Evolutionary conservation across 2,888 invertebrate genomes (phyloP).

Genomic region (Cinara cedri): DNA sequence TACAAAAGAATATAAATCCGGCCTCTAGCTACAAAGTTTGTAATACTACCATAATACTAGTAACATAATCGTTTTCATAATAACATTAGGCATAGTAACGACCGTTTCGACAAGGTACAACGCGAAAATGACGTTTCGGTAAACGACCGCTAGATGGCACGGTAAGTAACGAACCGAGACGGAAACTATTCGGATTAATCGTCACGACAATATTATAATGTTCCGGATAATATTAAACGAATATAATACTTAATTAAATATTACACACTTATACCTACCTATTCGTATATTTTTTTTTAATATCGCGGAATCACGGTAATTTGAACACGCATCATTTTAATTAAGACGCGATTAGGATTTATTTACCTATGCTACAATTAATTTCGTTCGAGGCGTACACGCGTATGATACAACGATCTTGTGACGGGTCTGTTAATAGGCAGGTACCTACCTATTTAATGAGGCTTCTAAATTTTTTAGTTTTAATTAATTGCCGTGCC

Average conservation of each 20-base stretch:
- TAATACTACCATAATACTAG: too few species aligned
- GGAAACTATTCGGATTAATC: background rate
- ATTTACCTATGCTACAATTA: conserved; percentile 2
- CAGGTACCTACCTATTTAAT: too few species aligned
- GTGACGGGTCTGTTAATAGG: background rate
- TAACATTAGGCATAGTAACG: too few species aligned
- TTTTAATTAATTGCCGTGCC: conserved; percentile 6
- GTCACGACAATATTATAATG: too few species aligned
- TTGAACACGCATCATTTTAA: background rate
- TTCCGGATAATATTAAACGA: background rate
- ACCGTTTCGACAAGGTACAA: too few species aligned
- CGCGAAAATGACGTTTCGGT: too few species aligned
- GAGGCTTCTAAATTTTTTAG: background rate
- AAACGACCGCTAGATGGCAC: conserved; percentile 25
- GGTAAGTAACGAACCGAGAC: background rate
- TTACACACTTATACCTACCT: background rate
- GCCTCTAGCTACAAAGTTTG: too few species aligned
- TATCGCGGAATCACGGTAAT: conserved; percentile 2
- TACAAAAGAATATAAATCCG: too few species aligned
- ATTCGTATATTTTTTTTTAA: background rate
- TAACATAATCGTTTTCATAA: too few species aligned
- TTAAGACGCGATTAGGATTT: conserved; percentile 3
- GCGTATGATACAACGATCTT: background rate
- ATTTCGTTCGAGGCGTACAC: background rate
- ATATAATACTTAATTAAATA: background rate